phyloP scores from a whole-genome alignment of 2,888 invertebrate genomes.

The Salticus scenicus region DNA sequence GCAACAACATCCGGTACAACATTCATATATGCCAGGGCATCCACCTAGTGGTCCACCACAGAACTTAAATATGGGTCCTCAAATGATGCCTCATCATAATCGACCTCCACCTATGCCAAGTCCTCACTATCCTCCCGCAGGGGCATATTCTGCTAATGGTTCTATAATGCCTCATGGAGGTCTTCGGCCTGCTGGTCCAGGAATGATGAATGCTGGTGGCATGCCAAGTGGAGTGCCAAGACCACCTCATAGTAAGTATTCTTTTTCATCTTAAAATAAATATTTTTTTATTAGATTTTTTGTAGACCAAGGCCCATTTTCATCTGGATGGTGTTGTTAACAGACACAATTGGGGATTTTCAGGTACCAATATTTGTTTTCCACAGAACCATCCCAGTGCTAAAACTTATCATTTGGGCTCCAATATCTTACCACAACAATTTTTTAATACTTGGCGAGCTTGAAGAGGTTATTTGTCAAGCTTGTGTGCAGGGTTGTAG shows the following conservation, averaged over 20 bases:
- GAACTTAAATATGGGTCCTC: conserved; percentile 42
- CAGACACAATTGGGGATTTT: no score
- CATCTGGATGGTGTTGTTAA: not conserved
- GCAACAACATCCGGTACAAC: conserved; percentile 38
- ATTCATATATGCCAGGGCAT: conserved; percentile 37
- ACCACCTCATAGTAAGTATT: conserved; percentile 48
- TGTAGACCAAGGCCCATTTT: not conserved
- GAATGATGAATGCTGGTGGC: conserved; percentile 51
- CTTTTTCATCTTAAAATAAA: not conserved
- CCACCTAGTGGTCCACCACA: conserved; percentile 48
- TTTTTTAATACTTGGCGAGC: no score
- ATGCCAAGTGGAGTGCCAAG: conserved; percentile 53
- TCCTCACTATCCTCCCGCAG: conserved; percentile 56
- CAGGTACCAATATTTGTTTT: no score
- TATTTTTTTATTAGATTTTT: no score
- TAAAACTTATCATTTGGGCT: no score
- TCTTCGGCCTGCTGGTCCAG: conserved; percentile 48
- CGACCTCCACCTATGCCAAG: conserved; percentile 44
- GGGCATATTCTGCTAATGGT: conserved; percentile 56
- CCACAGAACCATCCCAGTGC: no score
- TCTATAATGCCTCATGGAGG: conserved; percentile 57
- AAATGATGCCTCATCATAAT: conserved; percentile 50
- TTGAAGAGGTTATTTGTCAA: no score
- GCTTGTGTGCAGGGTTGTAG: no score
- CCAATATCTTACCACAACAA: no score